phyloP scores from a whole-genome alignment of 2,113 vertebrate genomes.

The Osmerus mordax region DNA sequence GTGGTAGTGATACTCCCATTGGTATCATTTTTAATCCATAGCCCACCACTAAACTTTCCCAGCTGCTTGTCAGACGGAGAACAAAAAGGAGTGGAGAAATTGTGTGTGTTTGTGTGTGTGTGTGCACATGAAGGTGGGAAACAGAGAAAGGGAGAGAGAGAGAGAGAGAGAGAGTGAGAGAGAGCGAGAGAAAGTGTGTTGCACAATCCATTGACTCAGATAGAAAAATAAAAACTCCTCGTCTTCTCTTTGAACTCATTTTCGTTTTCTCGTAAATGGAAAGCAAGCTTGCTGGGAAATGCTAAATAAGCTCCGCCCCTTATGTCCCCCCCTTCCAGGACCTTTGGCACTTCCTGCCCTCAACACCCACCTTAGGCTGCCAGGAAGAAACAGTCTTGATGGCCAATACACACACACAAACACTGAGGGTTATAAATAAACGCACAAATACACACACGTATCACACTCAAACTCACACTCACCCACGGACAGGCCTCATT shows the following conservation, averaged over 20 bases:
- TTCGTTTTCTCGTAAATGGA: constrained; percentile 58
- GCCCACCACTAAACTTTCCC: constrained; percentile 42
- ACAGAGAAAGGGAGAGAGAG: not conserved
- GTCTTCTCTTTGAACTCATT: not conserved
- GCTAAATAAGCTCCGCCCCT: constrained; percentile 42
- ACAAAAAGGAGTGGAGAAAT: not conserved
- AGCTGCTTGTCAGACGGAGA: constrained; percentile 38
- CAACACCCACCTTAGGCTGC: constrained; percentile 44
- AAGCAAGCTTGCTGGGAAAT: constrained; percentile 46
- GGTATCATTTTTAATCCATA: constrained; percentile 32
- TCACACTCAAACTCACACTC: constrained; percentile 17
- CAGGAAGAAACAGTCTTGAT: constrained; percentile 11
- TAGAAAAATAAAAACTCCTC: not conserved
- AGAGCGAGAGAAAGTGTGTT: not conserved
- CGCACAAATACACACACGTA: constrained; percentile 15
- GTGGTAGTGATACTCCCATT: constrained; percentile 48
- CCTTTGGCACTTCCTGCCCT: constrained; percentile 36
- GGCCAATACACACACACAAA: constrained; percentile 19
- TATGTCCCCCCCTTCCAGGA: constrained; percentile 24
- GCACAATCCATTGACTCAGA: not conserved
- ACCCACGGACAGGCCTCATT: not conserved
- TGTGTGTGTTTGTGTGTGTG: not conserved
- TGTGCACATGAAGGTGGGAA: not conserved
- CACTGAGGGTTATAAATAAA: not conserved
- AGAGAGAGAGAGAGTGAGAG: not conserved